phyloP scores from a whole-genome alignment of 2,888 invertebrate species.

The Apodemia zela region DNA sequence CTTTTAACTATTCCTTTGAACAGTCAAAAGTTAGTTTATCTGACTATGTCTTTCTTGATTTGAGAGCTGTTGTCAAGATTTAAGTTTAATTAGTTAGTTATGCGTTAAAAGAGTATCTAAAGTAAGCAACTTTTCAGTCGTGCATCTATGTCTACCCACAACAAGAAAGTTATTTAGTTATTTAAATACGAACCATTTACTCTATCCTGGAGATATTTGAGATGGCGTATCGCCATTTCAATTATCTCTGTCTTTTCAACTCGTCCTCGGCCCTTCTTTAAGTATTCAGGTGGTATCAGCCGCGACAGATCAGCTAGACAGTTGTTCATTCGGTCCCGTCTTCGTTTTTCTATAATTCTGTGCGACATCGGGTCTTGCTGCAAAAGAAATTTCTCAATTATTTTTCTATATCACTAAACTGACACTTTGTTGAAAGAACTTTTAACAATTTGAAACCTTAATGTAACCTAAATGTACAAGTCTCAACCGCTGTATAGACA shows the following conservation, averaged over 20 bases:
- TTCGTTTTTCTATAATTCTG: constrained; percentile 96
- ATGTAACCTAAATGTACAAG: no score
- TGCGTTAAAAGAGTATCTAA: not conserved
- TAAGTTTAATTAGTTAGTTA: not conserved
- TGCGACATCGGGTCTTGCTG: constrained; percentile 98
- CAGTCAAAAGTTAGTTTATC: no score
- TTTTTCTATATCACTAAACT: not conserved
- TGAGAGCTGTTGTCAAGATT: no score
- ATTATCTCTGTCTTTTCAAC: constrained; percentile 99
- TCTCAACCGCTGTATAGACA: no score
- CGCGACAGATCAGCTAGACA: constrained; percentile 96
- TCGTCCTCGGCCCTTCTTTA: constrained; percentile 96
- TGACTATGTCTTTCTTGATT: no score
- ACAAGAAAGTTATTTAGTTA: not conserved
- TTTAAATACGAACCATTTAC: constrained; percentile 62
- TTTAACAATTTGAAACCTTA: no score
- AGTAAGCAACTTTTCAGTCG: not conserved
- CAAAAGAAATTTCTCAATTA: constrained; percentile 22
- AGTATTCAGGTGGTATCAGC: constrained; percentile 94
- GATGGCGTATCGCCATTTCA: constrained; percentile 97
- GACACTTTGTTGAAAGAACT: no score
- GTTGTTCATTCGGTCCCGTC: constrained; percentile 98
- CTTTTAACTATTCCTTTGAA: no score
- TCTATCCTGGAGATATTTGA: constrained; percentile 91
- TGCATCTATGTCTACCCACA: not conserved